Evolutionary conservation across 2,113 vertebrate genomes (phyloP).

Genomic region (Mugil cephalus): DNA sequence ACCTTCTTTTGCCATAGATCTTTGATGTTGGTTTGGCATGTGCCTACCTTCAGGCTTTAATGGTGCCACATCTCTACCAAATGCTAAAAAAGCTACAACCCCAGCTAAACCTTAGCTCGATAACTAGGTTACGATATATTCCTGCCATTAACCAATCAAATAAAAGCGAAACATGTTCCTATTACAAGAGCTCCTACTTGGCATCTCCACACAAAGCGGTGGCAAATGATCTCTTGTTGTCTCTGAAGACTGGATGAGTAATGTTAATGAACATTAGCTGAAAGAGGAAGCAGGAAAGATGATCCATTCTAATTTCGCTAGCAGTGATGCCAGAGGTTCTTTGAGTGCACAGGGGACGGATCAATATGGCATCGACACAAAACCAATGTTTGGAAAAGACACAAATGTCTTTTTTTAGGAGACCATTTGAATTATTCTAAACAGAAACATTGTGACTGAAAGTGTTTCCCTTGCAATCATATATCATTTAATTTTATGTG

Average conservation of each 20-base stretch:
- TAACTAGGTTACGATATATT: background rate
- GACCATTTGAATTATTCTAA: background rate
- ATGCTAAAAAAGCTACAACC: conserved; percentile 10
- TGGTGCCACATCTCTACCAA: background rate
- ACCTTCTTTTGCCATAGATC: no score
- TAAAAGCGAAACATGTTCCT: background rate
- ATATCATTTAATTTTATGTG: no score
- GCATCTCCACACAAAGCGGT: background rate
- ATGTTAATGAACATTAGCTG: background rate
- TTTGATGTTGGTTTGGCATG: no score
- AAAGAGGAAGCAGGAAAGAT: conserved; percentile 27
- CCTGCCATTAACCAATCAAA: conserved; percentile 27
- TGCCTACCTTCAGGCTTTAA: background rate
- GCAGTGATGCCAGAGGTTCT: background rate
- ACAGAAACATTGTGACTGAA: no score
- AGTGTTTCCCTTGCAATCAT: no score
- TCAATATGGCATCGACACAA: background rate
- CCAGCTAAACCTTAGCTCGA: background rate
- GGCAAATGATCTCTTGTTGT: background rate
- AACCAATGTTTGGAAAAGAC: background rate
- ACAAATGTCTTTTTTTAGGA: background rate
- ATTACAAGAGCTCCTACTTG: conserved; percentile 1
- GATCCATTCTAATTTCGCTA: conserved; percentile 1
- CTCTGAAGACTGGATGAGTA: background rate
- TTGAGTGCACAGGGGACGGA: background rate